These are phyloP conservation scores for Colostygia pectinataria DNA, from an alignment of 2,888 invertebrate species.

Conservation along the genomic window DNA sequence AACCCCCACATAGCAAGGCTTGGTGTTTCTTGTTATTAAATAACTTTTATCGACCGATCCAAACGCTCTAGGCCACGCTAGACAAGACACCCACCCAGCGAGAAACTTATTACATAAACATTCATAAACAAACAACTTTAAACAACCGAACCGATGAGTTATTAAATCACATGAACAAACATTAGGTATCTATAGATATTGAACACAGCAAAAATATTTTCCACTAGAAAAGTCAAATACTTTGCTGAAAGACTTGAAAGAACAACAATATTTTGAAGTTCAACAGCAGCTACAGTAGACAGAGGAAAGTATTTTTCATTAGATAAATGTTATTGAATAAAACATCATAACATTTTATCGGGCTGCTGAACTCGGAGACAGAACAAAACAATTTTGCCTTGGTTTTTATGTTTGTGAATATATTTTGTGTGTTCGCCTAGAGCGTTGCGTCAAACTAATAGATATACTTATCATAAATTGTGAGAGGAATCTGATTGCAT, in stretches of 20 bases:
- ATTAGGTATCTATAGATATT: slow-evolving; percentile 3
- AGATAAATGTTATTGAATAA: slow-evolving; percentile 33
- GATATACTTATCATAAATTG: slow-evolving; percentile 23
- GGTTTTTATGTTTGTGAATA: slow-evolving; percentile 22
- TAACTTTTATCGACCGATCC: slow-evolving; percentile 74
- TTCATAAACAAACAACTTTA: slow-evolving; percentile 34
- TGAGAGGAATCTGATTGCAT: slow-evolving; percentile 21
- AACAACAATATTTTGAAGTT: slow-evolving; percentile 17
- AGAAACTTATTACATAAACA: slow-evolving; percentile 48
- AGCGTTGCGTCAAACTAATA: slow-evolving; percentile 14
- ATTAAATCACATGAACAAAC: slow-evolving; percentile 23
- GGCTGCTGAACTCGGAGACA: slow-evolving; percentile 33
- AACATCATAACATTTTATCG: slow-evolving; percentile 33
- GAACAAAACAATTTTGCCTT: slow-evolving; percentile 33
- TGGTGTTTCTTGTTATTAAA: slow-evolving; percentile 75
- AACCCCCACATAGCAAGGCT: slow-evolving; percentile 46
- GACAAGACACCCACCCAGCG: slow-evolving; percentile 39
- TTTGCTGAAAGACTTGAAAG: slow-evolving; percentile 11
- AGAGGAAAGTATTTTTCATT: slow-evolving; percentile 28
- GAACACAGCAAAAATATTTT: slow-evolving; percentile 7
- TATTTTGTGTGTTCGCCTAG: slow-evolving; percentile 23
- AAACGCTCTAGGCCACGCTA: slow-evolving; percentile 42
- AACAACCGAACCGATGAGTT: slow-evolving; percentile 28
- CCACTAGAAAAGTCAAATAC: not conserved
- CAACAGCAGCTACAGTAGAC: slow-evolving; percentile 13